Conservation (phyloP, 2,888 invertebrate species). For the Seira sanloemensis region DNA sequence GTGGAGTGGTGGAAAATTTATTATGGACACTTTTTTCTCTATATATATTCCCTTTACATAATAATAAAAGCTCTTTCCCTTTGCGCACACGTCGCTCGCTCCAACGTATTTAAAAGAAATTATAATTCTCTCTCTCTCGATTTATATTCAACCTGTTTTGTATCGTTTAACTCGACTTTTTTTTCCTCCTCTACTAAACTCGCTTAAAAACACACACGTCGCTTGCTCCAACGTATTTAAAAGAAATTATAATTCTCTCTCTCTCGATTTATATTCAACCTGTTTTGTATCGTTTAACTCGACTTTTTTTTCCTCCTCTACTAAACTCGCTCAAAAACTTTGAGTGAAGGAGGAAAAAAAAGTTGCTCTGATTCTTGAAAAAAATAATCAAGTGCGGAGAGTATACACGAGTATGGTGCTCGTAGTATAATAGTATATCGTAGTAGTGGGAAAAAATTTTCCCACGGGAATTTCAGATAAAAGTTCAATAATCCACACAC, state of each 20-base stretch:
- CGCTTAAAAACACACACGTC: constrained; percentile 25
- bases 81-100: constrained; percentile 23
- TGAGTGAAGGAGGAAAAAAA: constrained; percentile 26
- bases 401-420: background rate
- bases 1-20: background rate
- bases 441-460: constrained; percentile 55
- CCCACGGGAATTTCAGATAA: constrained; percentile 71
- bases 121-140: constrained; percentile 23
- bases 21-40: constrained; percentile 1
- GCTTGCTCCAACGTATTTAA: constrained; percentile 26
- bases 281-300: constrained; percentile 17
- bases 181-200: no score
- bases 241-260: constrained; percentile 30
- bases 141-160: constrained; percentile 35
- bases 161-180: constrained; percentile 6
- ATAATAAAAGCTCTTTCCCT: background rate
- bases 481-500: constrained; percentile 69
- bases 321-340: no score
- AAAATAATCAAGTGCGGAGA: constrained; percentile 17
- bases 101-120: constrained; percentile 33
- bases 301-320: constrained; percentile 1
- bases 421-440: constrained; percentile 24
- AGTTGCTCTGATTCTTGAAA: constrained; percentile 41
- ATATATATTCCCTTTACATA: no score
- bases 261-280: constrained; percentile 29